A percentile compares a stretch with the other conserved stretches of the same genome.
phyloP scores from a whole-genome alignment of 2,888 invertebrate species.

The Pachliopta kotzebuea region DNA sequence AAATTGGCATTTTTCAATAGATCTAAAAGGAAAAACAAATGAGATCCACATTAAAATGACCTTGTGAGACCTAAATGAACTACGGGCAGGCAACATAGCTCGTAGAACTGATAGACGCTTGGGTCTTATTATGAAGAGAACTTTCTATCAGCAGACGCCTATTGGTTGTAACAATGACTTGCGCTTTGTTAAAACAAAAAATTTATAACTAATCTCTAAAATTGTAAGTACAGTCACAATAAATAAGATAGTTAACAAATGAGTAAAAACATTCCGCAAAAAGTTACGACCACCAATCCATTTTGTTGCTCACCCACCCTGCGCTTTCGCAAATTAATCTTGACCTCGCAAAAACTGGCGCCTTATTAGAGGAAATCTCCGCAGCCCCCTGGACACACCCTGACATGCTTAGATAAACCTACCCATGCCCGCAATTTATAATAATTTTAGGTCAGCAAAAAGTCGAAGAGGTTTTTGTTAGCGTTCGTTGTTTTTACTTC shows the following conservation, averaged over 20 bases:
- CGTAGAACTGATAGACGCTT: too few relatives aligned
- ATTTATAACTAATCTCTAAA: not conserved
- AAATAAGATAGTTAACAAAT: not conserved
- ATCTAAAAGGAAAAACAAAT: too few relatives aligned
- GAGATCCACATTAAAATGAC: too few relatives aligned
- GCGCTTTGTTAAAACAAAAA: not conserved
- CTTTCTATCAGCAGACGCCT: too few relatives aligned
- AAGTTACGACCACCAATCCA: slow-evolving; percentile 10
- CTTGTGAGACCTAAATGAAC: too few relatives aligned
- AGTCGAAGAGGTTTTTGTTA: slow-evolving; percentile 50
- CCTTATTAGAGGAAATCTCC: slow-evolving; percentile 65
- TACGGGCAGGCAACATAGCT: too few relatives aligned
- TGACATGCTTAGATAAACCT: slow-evolving; percentile 68
- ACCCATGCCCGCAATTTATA: slow-evolving; percentile 70
- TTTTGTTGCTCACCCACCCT: slow-evolving; percentile 40
- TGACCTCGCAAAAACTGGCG: slow-evolving; percentile 61
- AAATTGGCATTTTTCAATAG: too few relatives aligned
- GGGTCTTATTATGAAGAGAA: too few relatives aligned
- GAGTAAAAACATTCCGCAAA: slow-evolving; percentile 3
- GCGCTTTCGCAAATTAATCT: slow-evolving; percentile 57
- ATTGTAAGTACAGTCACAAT: not conserved
- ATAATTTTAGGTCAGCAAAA: slow-evolving; percentile 71
- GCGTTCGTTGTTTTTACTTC: slow-evolving; percentile 39
- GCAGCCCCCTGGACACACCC: slow-evolving; percentile 50
- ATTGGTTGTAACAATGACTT: too few relatives aligned